Base-by-base conservation (phyloP, 2,888 invertebrate species). In the Drosophila meridiana region DNA sequence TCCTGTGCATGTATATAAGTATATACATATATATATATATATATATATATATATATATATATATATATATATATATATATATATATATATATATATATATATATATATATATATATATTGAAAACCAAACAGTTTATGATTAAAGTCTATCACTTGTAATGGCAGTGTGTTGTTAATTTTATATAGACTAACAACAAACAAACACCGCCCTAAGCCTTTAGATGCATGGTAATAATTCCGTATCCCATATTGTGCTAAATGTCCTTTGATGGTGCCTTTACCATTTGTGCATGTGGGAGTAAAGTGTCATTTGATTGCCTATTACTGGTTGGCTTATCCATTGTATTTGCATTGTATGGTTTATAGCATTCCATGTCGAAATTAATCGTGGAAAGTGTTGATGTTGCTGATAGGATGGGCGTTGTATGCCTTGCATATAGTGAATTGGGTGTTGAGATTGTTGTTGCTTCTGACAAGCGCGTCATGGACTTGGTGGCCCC, bases 131-230 rank as follows among this genome's bases (percentile, higher is more conserved):
- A 64, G 58, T 70, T 42, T 36, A 20, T 68, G 40, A 73, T 45
- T 71, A 59, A 71, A 63, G 62, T 73, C 70, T 84, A 82, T 82
- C 72, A 80, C 75, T 82, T 82, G 57, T 69, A 80, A 78, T 87
- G 84, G 87, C 84, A 84, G 84, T 79, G 82, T 62, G 72, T 72
- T 82, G 73, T 76, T 70, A 70, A 64, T 61, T 66, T 59, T 2
- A 34, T 14, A 69, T 68, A 47, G 72, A 50, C 65, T 74, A 81
- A 80, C 82, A 75, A 79, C 65, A 73, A 68, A 36, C 55, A 58
- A 42, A 48, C 57, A 63, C 76, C 76, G 63, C 64, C 52, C 40
- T 50, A 69, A 60, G 45, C 65, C 40, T 53, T 60, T 42, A 47
- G 57, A 65, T 74, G 47, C 38, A 73, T 77, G 66, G 32, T 57